A percentile compares a stretch with the other conserved stretches of the same genome.
Evolutionary conservation across 2,888 invertebrate species (phyloP).

Genomic region (Rotaria sp.): DNA sequence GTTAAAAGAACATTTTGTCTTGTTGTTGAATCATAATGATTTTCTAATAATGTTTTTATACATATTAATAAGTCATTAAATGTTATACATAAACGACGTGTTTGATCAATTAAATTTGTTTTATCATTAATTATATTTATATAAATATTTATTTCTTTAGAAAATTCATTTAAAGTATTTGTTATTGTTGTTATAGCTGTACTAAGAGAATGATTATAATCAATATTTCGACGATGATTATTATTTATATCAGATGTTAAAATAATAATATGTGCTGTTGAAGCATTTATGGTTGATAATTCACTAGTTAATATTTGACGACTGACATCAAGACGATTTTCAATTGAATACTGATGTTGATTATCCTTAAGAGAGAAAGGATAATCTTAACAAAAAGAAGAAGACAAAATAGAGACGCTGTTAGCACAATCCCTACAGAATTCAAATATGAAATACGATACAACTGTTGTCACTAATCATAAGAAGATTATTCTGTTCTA

Average conservation of each 20-base stretch:
- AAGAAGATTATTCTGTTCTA: no score
- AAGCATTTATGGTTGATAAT: slow-evolving; percentile 97
- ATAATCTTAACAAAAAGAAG: neutral
- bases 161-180: slow-evolving; percentile 88
- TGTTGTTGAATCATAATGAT: slow-evolving; percentile 10
- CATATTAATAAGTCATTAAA: slow-evolving; percentile 83
- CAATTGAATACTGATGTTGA: neutral
- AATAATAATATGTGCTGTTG: slow-evolving; percentile 77
- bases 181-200: slow-evolving; percentile 57
- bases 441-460: no score
- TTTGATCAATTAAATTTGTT: slow-evolving; percentile 82
- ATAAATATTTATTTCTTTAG: slow-evolving; percentile 81
- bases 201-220: slow-evolving; percentile 23
- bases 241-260: slow-evolving; percentile 31
- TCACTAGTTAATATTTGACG: slow-evolving; percentile 92
- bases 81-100: slow-evolving; percentile 79
- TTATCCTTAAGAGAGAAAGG: neutral
- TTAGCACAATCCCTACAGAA: no score
- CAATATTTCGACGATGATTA: neutral
- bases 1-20: slow-evolving; percentile 36
- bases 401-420: no score
- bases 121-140: slow-evolving; percentile 69
- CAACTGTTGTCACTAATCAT: no score
- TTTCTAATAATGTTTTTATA: slow-evolving; percentile 67
- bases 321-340: slow-evolving; percentile 67